Base-by-base conservation (phyloP, 2,797 vertebrate genomes). In the Acanthurus lineatus region DNA sequence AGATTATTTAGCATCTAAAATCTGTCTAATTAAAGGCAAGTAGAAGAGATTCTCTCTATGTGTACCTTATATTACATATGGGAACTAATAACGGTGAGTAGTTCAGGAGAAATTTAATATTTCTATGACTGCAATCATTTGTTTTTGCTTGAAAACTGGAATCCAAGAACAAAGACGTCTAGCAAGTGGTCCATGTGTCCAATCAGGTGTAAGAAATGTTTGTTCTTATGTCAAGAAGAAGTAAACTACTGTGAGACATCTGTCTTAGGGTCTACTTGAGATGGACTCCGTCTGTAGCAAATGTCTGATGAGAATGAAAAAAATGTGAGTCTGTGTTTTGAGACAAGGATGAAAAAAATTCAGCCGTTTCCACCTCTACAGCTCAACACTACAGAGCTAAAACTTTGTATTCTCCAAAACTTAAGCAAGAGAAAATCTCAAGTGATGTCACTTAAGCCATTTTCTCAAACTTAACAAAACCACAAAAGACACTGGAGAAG, bases 161-260 rank as follows among this genome's bases (percentile, higher is more conserved):
- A 72, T 45, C 28, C 52, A 57, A 78, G 71, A 42, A 49, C 28
- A 59, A 45, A 81, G 32, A 71, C 20, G 42, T 9, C 15, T 32
- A 66, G 32, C 15, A 47, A 52, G 16, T 22, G 62, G 28, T 63
- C 53, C 2, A 14, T 53, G 72, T 70, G 49, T 57, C 54, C 35
- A 72, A 16, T 38, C 10, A 22, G 17, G 42, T 73, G 47, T 69
- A 51, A 63, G 19, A 60, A 40, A 5, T 44, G 19, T 57, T 76
- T 40, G 38, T 47, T 35, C 57, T 63, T 22, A 65, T 20, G 63
- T 72, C 70, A 14, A 22, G 62, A 1, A 40, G 28, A 76, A 62
- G 53, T 35, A 44, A 72, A 58, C 14, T n/a, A 28, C 57, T 67
- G 81, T 71, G 73, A 82, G 17, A 80, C 69, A 76, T 77, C 52